phyloP scores from a whole-genome alignment of 2,888 invertebrate species.

The Syrista parreyssii region DNA sequence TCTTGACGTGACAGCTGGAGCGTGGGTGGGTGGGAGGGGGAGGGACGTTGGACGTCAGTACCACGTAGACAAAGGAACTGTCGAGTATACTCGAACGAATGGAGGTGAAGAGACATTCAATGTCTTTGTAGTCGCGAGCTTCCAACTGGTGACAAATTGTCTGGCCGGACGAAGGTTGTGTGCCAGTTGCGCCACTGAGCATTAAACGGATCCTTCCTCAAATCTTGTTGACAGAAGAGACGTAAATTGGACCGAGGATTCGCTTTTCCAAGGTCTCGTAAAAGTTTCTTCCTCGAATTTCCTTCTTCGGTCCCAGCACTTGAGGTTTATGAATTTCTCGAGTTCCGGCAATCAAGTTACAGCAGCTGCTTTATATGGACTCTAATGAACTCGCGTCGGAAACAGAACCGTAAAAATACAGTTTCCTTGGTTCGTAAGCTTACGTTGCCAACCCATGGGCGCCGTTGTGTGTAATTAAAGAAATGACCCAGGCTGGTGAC shows the following conservation, averaged over 20 bases:
- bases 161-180: slow-evolving; percentile 16
- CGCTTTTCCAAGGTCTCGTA: neutral
- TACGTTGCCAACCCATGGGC: neutral
- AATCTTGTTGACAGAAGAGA: neutral
- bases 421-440: neutral
- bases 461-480: neutral
- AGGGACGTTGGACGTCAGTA: slow-evolving; percentile 30
- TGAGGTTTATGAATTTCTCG: neutral
- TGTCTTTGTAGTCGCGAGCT: slow-evolving; percentile 26
- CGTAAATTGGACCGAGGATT: neutral
- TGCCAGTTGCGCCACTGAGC: neutral
- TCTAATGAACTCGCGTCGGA: neutral
- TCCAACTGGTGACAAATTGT: slow-evolving; percentile 40
- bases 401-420: neutral
- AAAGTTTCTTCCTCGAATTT: neutral
- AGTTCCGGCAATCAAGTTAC: neutral
- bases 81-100: slow-evolving; percentile 45
- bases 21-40: neutral
- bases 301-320: neutral
- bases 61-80: slow-evolving; percentile 43
- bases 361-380: neutral
- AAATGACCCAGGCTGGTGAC: slow-evolving; percentile 1
- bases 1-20: neutral
- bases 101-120: slow-evolving; percentile 42
- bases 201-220: neutral